Percentiles rank a stretch among this genome's conserved stretches.
Evolutionary conservation across 2,888 invertebrate species (phyloP).

Genomic region (Alloplasta piceator): DNA sequence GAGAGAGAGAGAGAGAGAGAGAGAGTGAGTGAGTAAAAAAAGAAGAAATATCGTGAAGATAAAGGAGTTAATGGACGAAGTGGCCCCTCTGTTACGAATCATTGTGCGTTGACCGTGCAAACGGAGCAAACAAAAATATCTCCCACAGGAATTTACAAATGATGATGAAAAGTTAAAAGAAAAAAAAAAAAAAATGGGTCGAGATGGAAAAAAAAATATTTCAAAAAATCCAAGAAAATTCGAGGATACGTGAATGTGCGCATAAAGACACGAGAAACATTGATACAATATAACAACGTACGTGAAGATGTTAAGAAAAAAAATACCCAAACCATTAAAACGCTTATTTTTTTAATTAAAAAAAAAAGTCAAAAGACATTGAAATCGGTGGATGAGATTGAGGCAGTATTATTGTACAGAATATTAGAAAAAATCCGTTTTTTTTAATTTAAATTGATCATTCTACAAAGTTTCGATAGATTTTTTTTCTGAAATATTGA

Average conservation of each 20-base stretch:
- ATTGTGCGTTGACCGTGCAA: slow-evolving; percentile 32
- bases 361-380: slow-evolving; percentile 14
- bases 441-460: slow-evolving; percentile 1
- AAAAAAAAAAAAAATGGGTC: not conserved
- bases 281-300: slow-evolving; percentile 51
- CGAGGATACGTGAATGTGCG: not conserved
- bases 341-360: slow-evolving; percentile 53
- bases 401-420: not conserved
- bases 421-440: slow-evolving; percentile 40
- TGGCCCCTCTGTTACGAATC: slow-evolving; percentile 38
- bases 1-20: slow-evolving; percentile 6
- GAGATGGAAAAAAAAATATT: slow-evolving; percentile 54
- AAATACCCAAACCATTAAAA: slow-evolving; percentile 22
- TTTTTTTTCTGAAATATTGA: too few relatives aligned
- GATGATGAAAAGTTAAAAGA: slow-evolving; percentile 15
- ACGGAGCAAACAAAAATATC: not conserved
- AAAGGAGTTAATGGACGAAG: slow-evolving; percentile 52
- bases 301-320: slow-evolving; percentile 56
- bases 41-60: slow-evolving; percentile 34
- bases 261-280: slow-evolving; percentile 42
- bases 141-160: not conserved
- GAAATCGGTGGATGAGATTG: slow-evolving; percentile 59
- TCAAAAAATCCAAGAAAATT: slow-evolving; percentile 38
- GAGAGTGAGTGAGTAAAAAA: not conserved
- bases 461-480: too few relatives aligned